Percentiles rank a stretch among this genome's conserved stretches.
Conservation (phyloP, 1,140 invertebrate species). For the Heliconius hewitsoni region DNA sequence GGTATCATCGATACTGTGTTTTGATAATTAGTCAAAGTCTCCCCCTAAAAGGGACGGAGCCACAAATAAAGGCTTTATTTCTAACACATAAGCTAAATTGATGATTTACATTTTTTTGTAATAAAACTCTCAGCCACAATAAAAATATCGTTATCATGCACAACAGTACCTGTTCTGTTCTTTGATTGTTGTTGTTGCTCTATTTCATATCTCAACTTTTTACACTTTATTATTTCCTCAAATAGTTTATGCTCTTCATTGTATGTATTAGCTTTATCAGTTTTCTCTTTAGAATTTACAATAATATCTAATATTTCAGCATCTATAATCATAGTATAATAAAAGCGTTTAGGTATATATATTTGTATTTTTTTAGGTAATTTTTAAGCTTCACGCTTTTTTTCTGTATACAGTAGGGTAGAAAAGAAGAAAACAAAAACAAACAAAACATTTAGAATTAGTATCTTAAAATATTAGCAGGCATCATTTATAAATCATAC, state of each 20-base stretch:
- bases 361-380: too few species aligned
- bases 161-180: conserved; percentile 3
- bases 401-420: too few species aligned
- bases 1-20: too few species aligned
- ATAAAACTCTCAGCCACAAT: too few species aligned
- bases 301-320: conserved; percentile 17
- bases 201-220: conserved; percentile 41
- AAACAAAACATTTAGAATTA: not conserved
- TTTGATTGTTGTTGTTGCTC: not conserved
- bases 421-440: too few species aligned
- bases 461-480: not conserved
- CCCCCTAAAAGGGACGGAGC: too few species aligned
- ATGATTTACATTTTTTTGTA: too few species aligned
- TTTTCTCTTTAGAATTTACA: conserved; percentile 17
- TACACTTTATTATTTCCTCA: conserved; percentile 49
- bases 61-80: too few species aligned
- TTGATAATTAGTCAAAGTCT: too few species aligned
- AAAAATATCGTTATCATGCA: not conserved
- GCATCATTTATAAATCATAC: not conserved
- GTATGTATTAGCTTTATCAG: conserved; percentile 16
- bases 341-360: not conserved
- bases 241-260: conserved; percentile 47
- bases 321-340: conserved; percentile 22
- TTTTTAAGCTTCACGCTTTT: too few species aligned
- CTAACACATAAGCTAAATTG: too few species aligned